Evolutionary conservation across 92 coral and sea anemone species (phyloP).

Genomic region (Virgularia gustaviana): DNA sequence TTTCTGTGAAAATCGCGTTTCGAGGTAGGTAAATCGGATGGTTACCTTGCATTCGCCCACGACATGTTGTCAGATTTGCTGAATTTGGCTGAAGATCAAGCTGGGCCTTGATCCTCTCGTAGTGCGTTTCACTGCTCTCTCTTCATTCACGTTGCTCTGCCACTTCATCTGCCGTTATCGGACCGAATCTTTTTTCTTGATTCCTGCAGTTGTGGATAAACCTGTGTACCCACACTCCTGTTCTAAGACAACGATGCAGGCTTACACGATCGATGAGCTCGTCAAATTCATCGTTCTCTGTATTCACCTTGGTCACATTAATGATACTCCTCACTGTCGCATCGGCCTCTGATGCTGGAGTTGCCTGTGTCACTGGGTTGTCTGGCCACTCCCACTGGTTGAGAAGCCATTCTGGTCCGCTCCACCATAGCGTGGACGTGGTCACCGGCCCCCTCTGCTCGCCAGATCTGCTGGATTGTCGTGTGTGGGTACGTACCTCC

Average conservation of each 20-base stretch:
- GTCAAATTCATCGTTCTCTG: too few species aligned
- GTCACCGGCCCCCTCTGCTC: neutral
- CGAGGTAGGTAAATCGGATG: neutral
- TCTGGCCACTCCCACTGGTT: neutral
- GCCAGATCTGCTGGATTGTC: too few species aligned
- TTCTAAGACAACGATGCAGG: too few species aligned
- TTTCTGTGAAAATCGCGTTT: too few species aligned
- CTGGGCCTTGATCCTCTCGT: neutral
- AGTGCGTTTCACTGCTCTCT: neutral
- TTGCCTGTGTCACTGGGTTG: neutral
- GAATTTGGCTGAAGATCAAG: neutral
- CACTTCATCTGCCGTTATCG: neutral
- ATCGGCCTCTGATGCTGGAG: neutral
- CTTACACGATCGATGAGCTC: too few species aligned
- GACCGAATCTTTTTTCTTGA: too few species aligned
- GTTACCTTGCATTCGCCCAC: neutral
- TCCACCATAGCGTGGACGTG: too few species aligned
- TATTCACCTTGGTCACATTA: neutral
- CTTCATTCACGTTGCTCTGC: neutral
- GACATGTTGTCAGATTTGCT: neutral
- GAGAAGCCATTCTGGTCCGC: neutral
- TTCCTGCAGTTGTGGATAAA: too few species aligned
- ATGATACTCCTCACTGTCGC: too few species aligned
- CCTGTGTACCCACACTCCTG: too few species aligned
- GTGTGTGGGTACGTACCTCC: too few species aligned